phyloP scores from a whole-genome alignment of 2,113 vertebrate species.

The Melanotaenia duboulayi region DNA sequence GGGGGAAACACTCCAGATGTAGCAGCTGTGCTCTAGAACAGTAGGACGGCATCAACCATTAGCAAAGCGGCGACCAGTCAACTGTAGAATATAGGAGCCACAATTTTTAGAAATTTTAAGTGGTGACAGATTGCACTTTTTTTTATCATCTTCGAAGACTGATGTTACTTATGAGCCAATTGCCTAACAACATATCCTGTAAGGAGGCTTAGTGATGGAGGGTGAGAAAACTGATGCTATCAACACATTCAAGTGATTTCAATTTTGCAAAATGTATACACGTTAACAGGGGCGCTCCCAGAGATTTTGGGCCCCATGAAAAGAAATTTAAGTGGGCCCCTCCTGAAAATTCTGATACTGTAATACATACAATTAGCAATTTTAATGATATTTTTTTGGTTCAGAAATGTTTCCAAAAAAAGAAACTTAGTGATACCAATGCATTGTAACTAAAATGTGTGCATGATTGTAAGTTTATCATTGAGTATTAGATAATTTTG shows the following conservation, averaged over 20 bases:
- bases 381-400: too few relatives aligned
- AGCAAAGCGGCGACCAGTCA: not conserved
- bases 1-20: conserved; percentile 15
- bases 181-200: conserved; percentile 73
- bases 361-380: too few relatives aligned
- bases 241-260: conserved; percentile 52
- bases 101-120: conserved; percentile 21
- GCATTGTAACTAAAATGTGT: too few relatives aligned
- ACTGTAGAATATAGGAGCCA: conserved; percentile 22
- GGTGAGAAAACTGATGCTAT: conserved; percentile 61
- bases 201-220: conserved; percentile 54
- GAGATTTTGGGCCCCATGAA: too few relatives aligned
- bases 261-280: conserved; percentile 39
- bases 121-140: conserved; percentile 36
- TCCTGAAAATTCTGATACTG: too few relatives aligned
- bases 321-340: too few relatives aligned
- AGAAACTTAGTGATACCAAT: too few relatives aligned
- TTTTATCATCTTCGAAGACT: conserved; percentile 35
- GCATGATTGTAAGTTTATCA: too few relatives aligned
- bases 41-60: conserved; percentile 19
- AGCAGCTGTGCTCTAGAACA: conserved; percentile 22
- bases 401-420: too few relatives aligned
- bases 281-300: too few relatives aligned
- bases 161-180: conserved; percentile 65
- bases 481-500: too few relatives aligned